phyloP scores from a whole-genome alignment of 2,888 invertebrate genomes.

The Spodoptera littoralis region DNA sequence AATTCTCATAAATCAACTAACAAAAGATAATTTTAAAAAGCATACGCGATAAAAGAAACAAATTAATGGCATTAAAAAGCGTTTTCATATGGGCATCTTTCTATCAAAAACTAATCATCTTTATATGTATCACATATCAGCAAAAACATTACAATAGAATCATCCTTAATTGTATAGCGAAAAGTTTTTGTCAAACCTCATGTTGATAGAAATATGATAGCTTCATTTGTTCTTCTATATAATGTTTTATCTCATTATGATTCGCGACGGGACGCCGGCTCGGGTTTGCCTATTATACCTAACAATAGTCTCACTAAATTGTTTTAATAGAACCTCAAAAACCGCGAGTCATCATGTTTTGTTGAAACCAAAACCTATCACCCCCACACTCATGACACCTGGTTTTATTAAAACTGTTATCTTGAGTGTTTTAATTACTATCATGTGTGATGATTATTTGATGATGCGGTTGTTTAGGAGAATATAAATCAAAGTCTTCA shows the following conservation, averaged over 20 bases:
- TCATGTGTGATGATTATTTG: constrained; percentile 54
- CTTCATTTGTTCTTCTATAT: constrained; percentile 82
- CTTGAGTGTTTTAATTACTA: constrained; percentile 77
- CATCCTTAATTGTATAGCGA: constrained; percentile 60
- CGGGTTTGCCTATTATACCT: constrained; percentile 77
- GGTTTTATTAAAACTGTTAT: constrained; percentile 79
- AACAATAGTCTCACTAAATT: constrained; percentile 85
- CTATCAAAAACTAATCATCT: constrained; percentile 47
- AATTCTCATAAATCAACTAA: neutral
- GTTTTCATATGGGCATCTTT: constrained; percentile 30
- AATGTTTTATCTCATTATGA: constrained; percentile 83
- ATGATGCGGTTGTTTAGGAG: constrained; percentile 6
- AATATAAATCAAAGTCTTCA: neutral
- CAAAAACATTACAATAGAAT: constrained; percentile 57
- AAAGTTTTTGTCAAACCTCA: constrained; percentile 70
- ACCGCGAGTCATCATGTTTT: constrained; percentile 82
- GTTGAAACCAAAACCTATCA: constrained; percentile 75
- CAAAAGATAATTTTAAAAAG: neutral
- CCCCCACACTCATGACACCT: constrained; percentile 75
- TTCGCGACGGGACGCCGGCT: constrained; percentile 81
- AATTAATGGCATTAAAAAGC: constrained; percentile 31
- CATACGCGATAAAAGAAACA: constrained; percentile 2
- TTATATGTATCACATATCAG: constrained; percentile 46
- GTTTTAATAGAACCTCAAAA: constrained; percentile 83
- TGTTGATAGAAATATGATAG: constrained; percentile 82